Conservation (phyloP, 1,140 invertebrate species). For the Drosophila ficusphila region DNA sequence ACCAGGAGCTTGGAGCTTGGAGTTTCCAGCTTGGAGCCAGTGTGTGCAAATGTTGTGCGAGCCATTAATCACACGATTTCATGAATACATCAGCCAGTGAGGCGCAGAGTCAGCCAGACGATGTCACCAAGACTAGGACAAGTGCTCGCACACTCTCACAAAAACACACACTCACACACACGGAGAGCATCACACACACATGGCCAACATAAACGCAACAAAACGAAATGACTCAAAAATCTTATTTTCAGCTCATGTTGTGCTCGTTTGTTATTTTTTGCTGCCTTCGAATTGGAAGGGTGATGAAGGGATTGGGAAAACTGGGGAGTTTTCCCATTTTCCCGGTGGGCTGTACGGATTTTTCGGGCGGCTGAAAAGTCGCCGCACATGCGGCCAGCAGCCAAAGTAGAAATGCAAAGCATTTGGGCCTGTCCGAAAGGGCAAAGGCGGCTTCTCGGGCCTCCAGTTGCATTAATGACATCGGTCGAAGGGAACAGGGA, state of each 20-base stretch:
- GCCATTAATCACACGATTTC: constrained; percentile 84
- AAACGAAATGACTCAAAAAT: constrained; percentile 83
- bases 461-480: constrained; percentile 80
- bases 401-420: constrained; percentile 60
- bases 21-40: no score
- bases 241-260: constrained; percentile 83
- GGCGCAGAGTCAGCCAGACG: constrained; percentile 70
- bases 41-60: constrained; percentile 83
- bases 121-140: constrained; percentile 45
- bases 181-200: not conserved
- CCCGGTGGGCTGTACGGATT: not conserved
- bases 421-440: constrained; percentile 36
- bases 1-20: no score
- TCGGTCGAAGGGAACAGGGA: constrained; percentile 3
- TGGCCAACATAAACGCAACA: constrained; percentile 71
- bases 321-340: not conserved
- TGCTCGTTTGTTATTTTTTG: constrained; percentile 78
- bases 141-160: constrained; percentile 15
- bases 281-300: constrained; percentile 24
- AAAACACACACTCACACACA: not conserved
- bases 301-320: constrained; percentile 6
- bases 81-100: constrained; percentile 83
- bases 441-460: constrained; percentile 29
- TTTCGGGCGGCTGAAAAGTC: constrained; percentile 4
- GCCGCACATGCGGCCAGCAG: constrained; percentile 61